phyloP scores from a whole-genome alignment of 2,113 vertebrate species.

The Sorex araneus region DNA sequence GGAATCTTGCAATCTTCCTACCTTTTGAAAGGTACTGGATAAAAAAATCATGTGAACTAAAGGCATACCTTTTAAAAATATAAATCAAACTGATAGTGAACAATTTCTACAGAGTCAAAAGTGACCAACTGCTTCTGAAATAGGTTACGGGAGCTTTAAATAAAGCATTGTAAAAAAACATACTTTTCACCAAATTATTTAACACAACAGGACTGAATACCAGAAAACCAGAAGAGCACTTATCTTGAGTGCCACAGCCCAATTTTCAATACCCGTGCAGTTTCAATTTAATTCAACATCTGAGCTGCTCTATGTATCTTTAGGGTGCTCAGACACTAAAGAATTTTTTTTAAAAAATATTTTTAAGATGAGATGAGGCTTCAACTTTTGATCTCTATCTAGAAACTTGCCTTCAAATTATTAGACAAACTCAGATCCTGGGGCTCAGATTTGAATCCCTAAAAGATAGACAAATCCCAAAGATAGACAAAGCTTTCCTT shows the following conservation, averaged over 20 bases:
- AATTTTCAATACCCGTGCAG: slow-evolving; percentile 8
- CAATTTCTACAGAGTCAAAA: slow-evolving; percentile 53
- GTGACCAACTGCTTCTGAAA: slow-evolving; percentile 34
- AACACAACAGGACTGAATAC: slow-evolving; percentile 44
- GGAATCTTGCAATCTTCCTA: slow-evolving; percentile 32
- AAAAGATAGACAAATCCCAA: neutral
- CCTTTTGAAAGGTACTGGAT: neutral
- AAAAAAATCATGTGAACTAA: slow-evolving; percentile 42
- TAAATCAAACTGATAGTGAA: slow-evolving; percentile 25
- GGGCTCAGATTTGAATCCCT: slow-evolving; percentile 28
- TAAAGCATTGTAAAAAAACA: slow-evolving; percentile 3
- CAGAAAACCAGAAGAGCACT: slow-evolving; percentile 11
- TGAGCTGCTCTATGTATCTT: slow-evolving; percentile 16
- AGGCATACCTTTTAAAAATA: slow-evolving; percentile 29
- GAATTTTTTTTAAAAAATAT: neutral
- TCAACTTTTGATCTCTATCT: slow-evolving; percentile 16
- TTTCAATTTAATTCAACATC: slow-evolving; percentile 45
- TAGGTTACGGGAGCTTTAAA: neutral
- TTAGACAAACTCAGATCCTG: slow-evolving; percentile 32
- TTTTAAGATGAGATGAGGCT: neutral
- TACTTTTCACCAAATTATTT: slow-evolving; percentile 45
- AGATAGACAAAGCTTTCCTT: slow-evolving; percentile 22
- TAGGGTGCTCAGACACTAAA: slow-evolving; percentile 12
- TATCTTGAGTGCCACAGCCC: neutral
- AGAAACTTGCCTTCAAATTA: slow-evolving; percentile 57